phyloP scores from a whole-genome alignment of 2,888 invertebrate genomes.

The Drosophila infuscata region DNA sequence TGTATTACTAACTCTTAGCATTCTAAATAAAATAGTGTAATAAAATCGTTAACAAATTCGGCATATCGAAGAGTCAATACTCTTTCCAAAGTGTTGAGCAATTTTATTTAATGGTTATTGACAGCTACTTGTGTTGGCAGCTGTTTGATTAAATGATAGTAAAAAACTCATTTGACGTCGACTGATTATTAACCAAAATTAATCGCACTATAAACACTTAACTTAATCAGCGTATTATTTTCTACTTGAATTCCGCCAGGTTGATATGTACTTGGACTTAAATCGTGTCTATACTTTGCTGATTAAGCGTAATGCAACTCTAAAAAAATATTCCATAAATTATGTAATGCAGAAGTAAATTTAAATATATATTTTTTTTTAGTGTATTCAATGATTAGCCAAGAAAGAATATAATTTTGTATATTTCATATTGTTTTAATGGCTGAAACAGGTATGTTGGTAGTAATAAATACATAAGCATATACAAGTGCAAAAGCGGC shows the following conservation, averaged over 20 bases:
- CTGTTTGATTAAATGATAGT: background rate
- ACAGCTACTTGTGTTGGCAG: background rate
- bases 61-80: background rate
- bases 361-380: background rate
- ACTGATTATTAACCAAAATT: background rate
- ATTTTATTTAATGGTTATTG: background rate
- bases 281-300: background rate
- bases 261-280: background rate
- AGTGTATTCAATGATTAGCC: background rate
- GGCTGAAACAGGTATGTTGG: background rate
- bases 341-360: background rate
- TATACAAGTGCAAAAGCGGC: background rate
- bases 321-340: no score
- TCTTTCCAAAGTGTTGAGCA: background rate
- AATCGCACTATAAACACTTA: background rate
- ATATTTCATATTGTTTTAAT: background rate
- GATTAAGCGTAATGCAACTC: background rate
- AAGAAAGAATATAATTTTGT: background rate
- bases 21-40: conserved; percentile 6
- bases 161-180: background rate
- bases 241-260: background rate
- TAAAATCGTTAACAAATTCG: background rate
- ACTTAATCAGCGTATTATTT: background rate
- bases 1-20: background rate
- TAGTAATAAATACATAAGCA: conserved; percentile 27